phyloP scores from a whole-genome alignment of 1,140 invertebrate genomes.

The Apocrypta bakeri region DNA sequence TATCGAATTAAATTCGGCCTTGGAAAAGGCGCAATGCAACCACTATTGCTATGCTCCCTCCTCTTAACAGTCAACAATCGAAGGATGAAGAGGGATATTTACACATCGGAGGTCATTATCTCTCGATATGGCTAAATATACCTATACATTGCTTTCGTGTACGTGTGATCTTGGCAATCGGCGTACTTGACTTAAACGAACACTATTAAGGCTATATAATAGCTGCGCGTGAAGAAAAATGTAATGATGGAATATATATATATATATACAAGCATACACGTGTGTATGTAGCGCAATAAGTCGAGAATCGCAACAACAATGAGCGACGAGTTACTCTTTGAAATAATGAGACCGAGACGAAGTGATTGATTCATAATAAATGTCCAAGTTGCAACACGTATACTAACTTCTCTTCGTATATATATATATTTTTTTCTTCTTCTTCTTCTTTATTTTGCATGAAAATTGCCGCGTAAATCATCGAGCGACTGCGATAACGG shows the following conservation, averaged over 20 bases:
- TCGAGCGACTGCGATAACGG: neutral
- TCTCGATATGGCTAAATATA: constrained; percentile 13
- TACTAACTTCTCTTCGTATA: too few relatives aligned
- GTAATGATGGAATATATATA: neutral
- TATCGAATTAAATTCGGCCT: constrained; percentile 42
- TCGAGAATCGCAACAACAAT: neutral
- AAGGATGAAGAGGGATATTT: neutral
- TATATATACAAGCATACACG: too few relatives aligned
- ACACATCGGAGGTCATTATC: constrained; percentile 8
- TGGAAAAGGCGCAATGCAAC: neutral
- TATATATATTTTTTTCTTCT: too few relatives aligned
- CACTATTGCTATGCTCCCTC: neutral
- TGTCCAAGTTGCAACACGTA: neutral
- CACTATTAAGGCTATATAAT: neutral
- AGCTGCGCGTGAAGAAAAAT: neutral
- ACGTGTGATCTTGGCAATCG: constrained; percentile 26
- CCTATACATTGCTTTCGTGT: too few relatives aligned
- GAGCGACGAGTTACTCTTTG: neutral
- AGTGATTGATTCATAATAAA: neutral
- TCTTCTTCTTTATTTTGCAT: neutral
- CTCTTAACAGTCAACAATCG: neutral
- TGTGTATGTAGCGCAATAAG: too few relatives aligned
- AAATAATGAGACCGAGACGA: neutral
- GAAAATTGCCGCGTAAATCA: neutral
- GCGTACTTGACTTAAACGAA: constrained; percentile 21